These are phyloP conservation scores for Trissolcus basalis DNA, from an alignment of 1,140 invertebrate genomes.

Conservation along the genomic window DNA sequence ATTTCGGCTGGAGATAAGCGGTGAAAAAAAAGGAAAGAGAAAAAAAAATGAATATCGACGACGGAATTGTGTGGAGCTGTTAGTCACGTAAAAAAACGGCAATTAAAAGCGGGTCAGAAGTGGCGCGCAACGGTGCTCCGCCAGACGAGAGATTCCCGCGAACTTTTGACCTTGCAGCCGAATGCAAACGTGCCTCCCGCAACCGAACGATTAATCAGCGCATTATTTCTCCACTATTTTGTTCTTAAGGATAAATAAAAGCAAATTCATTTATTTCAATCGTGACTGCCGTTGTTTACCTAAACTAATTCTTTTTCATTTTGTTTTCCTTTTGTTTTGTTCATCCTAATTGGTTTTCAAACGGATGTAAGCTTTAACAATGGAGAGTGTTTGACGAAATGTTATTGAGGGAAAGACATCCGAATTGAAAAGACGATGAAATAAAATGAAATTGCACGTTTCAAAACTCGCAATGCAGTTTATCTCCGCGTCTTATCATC, in stretches of 20 bases:
- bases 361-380: no score
- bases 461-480: background rate
- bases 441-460: background rate
- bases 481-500: slow-evolving; percentile 13
- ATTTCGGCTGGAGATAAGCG: slow-evolving; percentile 27
- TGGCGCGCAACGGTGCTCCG: slow-evolving; percentile 4
- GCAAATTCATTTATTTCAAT: no score
- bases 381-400: no score
- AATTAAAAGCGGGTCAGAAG: slow-evolving; percentile 39
- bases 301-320: no score
- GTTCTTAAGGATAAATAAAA: no score
- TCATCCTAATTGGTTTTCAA: no score
- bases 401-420: no score
- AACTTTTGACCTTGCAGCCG: slow-evolving; percentile 19
- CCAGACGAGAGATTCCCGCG: slow-evolving; percentile 11
- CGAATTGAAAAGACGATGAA: background rate
- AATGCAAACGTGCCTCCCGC: background rate
- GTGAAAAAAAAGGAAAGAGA: no score
- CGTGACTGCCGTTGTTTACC: no score
- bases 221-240: no score
- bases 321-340: no score
- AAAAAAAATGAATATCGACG: slow-evolving; percentile 21
- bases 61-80: slow-evolving; percentile 11
- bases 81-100: slow-evolving; percentile 29
- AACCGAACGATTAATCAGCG: background rate